A percentile compares a stretch with the other conserved stretches of the same genome.
Evolutionary conservation across 2,113 vertebrate genomes (phyloP).

Genomic region (Strix aluco): DNA sequence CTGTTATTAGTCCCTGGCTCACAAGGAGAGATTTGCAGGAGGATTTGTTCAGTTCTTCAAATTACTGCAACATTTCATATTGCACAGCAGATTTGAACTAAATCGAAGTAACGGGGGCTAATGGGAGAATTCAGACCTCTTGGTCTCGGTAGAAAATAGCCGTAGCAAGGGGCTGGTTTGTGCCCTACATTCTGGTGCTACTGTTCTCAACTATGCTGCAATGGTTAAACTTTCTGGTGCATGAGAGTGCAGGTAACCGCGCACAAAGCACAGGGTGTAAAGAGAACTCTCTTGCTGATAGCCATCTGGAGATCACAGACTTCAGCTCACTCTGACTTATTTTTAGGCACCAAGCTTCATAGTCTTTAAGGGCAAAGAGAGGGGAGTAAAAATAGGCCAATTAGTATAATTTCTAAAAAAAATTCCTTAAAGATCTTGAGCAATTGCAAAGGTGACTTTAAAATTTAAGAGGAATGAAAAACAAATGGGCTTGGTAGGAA

Average conservation of each 20-base stretch:
- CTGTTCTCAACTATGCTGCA: background rate
- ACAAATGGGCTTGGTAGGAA: slow-evolving; percentile 52
- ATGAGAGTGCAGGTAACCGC: background rate
- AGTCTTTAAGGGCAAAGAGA: slow-evolving; percentile 53
- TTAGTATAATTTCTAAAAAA: slow-evolving; percentile 64
- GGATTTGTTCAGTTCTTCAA: background rate
- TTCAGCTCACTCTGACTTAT: slow-evolving; percentile 44
- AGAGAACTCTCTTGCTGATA: slow-evolving; percentile 28
- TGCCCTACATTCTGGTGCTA: background rate
- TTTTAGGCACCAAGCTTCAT: slow-evolving; percentile 59
- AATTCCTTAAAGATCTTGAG: slow-evolving; percentile 55
- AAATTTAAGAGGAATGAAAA: slow-evolving; percentile 58
- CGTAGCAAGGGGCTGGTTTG: background rate
- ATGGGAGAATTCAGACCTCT: background rate
- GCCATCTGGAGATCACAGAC: slow-evolving; percentile 45
- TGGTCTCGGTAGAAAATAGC: background rate
- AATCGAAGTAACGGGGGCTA: background rate
- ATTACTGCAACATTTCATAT: background rate
- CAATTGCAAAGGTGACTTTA: slow-evolving; percentile 63
- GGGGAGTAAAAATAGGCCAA: slow-evolving; percentile 69
- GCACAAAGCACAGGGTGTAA: background rate
- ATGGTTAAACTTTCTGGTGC: slow-evolving; percentile 11
- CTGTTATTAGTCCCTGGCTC: background rate
- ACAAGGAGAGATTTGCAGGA: background rate
- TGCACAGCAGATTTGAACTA: background rate